A percentile compares a stretch with the other conserved stretches of the same genome.
Conservation (phyloP, 1,140 invertebrate genomes). For the Drosophila simulans region DNA sequence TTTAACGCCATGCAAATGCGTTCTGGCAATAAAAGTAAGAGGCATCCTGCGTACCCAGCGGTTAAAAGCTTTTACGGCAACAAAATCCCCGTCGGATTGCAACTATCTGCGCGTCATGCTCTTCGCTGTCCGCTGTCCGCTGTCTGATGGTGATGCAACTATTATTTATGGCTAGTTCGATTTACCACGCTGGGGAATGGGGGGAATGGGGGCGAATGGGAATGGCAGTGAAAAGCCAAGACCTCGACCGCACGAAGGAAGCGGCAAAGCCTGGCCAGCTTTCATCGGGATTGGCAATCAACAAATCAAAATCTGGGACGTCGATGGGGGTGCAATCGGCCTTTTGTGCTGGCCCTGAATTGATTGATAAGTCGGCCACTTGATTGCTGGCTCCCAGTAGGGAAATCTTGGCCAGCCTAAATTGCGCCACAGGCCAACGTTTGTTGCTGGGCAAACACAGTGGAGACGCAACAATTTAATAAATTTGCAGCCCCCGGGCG, state of each 20-base stretch:
- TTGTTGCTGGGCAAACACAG: constrained; percentile 42
- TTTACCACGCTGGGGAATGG: constrained; percentile 9
- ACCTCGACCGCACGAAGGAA: constrained; percentile 32
- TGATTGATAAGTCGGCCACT: constrained; percentile 65
- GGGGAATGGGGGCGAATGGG: no score
- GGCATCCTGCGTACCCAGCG: constrained; percentile 33
- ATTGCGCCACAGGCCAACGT: constrained; percentile 55
- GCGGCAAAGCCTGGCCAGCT: constrained; percentile 35
- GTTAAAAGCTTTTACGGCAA: constrained; percentile 62
- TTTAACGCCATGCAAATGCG: constrained; percentile 46
- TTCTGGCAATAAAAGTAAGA: constrained; percentile 25
- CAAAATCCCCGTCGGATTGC: constrained; percentile 28
- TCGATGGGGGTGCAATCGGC: constrained; percentile 11
- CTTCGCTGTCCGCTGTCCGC: neutral
- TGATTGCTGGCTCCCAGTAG: constrained; percentile 10
- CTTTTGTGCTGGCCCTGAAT: constrained; percentile 45
- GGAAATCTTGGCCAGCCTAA: constrained; percentile 56
- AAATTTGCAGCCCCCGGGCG: constrained; percentile 67
- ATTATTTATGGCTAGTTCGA: constrained; percentile 52
- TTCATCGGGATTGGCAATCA: constrained; percentile 48
- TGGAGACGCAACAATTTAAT: constrained; percentile 73
- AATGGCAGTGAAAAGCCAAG: constrained; percentile 3
- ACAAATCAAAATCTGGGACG: constrained; percentile 67
- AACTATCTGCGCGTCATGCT: constrained; percentile 6
- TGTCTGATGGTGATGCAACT: constrained; percentile 11